Evolutionary conservation across 1,140 invertebrate species (phyloP).

Genomic region (Drosophila truncata): DNA sequence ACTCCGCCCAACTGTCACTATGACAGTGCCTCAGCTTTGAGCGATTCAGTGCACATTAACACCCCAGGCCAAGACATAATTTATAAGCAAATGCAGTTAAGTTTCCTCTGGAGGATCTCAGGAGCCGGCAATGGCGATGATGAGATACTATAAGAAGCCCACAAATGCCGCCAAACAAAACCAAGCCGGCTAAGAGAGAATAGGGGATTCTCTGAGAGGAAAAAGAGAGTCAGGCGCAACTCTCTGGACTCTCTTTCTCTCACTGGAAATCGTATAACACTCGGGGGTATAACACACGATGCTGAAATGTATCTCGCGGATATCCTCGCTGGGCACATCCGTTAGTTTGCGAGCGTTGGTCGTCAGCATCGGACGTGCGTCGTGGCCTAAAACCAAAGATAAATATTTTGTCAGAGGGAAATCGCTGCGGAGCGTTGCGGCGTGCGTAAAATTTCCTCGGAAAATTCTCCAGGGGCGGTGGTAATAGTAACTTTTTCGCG

Average conservation of each 20-base stretch:
- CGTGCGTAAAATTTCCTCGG: conserved; percentile 34
- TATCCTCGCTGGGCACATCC: conserved; percentile 21
- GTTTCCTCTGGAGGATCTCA: conserved; percentile 36
- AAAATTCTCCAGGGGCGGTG: conserved; percentile 1
- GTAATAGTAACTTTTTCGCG: conserved; percentile 11
- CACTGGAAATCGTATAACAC: conserved; percentile 53
- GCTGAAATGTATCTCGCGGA: conserved; percentile 11
- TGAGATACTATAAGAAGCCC: conserved; percentile 18
- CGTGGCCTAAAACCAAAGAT: conserved; percentile 19
- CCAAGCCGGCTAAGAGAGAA: conserved; percentile 9
- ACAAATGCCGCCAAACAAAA: conserved; percentile 67
- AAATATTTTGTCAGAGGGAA: conserved; percentile 7
- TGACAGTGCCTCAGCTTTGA: conserved; percentile 17
- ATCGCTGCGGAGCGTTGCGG: conserved; percentile 26
- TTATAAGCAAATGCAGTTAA: conserved; percentile 66
- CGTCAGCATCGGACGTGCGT: conserved; percentile 70
- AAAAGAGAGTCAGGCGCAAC: not conserved
- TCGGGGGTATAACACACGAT: conserved; percentile 29
- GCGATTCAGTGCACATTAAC: conserved; percentile 31
- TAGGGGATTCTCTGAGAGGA: not conserved
- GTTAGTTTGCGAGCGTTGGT: conserved; percentile 74
- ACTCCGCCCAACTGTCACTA: conserved; percentile 14
- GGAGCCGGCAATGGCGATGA: conserved; percentile 20
- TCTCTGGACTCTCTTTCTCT: conserved; percentile 6
- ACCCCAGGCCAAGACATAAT: conserved; percentile 46